phyloP scores from a whole-genome alignment of 2,797 vertebrate genomes.

The Galago senegalensis region DNA sequence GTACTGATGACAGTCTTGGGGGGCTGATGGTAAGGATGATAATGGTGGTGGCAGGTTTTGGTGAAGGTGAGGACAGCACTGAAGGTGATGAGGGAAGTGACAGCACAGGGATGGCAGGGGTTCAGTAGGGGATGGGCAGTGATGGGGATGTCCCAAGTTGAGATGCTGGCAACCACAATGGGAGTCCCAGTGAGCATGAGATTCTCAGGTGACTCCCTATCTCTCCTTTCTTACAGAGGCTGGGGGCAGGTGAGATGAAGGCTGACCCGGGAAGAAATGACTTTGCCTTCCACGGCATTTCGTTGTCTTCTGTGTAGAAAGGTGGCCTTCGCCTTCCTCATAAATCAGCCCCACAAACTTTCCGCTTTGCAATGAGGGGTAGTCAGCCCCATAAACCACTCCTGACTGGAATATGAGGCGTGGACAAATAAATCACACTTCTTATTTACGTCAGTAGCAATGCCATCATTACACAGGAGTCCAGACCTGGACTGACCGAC shows the following conservation, averaged over 20 bases:
- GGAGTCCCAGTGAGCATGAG: rapidly evolving
- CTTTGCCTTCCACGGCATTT: background rate
- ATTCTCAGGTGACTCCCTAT: background rate
- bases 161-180: rapidly evolving
- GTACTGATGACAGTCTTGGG: background rate
- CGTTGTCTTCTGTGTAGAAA: background rate
- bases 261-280: background rate
- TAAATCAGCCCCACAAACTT: constrained; percentile 65
- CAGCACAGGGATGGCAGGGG: background rate
- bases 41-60: background rate
- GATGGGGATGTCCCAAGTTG: rapidly evolving
- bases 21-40: no score
- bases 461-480: constrained; percentile 69
- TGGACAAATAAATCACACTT: constrained; percentile 76
- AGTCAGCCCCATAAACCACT: constrained; percentile 16
- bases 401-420: constrained; percentile 11
- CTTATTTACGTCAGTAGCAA: constrained; percentile 61
- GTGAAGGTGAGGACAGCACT: background rate
- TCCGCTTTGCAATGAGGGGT: constrained; percentile 35
- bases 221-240: background rate
- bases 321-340: background rate
- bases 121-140: background rate
- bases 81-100: background rate
- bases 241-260: background rate
- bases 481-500: constrained; percentile 49